phyloP scores from a whole-genome alignment of 1,140 invertebrate species.

The Lordiphosa clarofinis region DNA sequence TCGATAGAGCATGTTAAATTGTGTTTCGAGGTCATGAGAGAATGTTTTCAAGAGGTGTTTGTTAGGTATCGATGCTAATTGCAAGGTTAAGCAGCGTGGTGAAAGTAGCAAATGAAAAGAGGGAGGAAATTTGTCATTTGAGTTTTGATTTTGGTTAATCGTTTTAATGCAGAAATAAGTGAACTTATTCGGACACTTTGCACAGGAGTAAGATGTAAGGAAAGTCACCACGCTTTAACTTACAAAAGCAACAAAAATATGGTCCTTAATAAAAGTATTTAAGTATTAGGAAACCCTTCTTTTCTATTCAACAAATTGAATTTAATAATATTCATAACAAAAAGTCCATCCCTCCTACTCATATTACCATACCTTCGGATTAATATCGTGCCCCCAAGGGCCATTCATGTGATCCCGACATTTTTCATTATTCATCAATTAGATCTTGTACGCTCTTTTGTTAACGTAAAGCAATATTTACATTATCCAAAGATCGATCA shows the following conservation, averaged over 20 bases:
- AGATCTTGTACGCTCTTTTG: constrained; percentile 19
- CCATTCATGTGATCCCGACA: constrained; percentile 43
- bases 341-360: neutral
- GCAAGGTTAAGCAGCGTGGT: constrained; percentile 45
- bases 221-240: too few species aligned
- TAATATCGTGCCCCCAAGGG: constrained; percentile 11
- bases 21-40: constrained; percentile 46
- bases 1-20: constrained; percentile 37
- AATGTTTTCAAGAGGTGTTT: constrained; percentile 20
- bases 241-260: too few species aligned
- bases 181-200: too few species aligned
- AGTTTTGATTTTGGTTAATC: too few species aligned
- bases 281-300: neutral
- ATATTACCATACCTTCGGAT: constrained; percentile 1
- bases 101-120: constrained; percentile 12
- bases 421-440: constrained; percentile 58
- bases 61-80: constrained; percentile 6
- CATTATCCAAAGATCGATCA: constrained; percentile 59
- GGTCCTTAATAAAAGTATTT: too few species aligned
- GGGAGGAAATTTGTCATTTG: too few species aligned
- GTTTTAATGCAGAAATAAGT: too few species aligned
- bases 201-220: too few species aligned
- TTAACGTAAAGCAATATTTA: constrained; percentile 41
- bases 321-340: constrained; percentile 6
- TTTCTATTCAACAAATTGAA: too few species aligned